phyloP scores from a whole-genome alignment of 2,888 invertebrate genomes.

The Dioctria linearis region DNA sequence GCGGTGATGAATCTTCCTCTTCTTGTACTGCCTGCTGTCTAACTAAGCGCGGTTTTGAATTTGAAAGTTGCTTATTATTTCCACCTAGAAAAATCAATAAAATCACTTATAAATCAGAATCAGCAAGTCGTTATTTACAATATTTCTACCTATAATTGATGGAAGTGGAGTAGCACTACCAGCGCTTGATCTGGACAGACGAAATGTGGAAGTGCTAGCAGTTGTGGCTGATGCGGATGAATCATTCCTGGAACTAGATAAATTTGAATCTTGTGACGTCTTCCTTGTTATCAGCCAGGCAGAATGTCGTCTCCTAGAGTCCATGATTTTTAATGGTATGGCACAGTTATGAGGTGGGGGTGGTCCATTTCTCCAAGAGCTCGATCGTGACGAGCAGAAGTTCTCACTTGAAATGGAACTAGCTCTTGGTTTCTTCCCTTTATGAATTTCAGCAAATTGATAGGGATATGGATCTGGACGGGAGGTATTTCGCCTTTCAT shows the following conservation, averaged over 20 bases:
- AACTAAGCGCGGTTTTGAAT: conserved; percentile 81
- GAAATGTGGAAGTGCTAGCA: conserved; percentile 91
- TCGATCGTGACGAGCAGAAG: conserved; percentile 89
- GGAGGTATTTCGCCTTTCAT: conserved; percentile 70
- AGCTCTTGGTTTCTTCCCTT: conserved; percentile 81
- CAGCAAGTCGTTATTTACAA: neutral
- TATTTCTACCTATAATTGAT: conserved; percentile 67
- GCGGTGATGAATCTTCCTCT: conserved; percentile 76
- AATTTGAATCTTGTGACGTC: conserved; percentile 92
- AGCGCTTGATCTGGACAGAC: conserved; percentile 87
- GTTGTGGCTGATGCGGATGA: conserved; percentile 93
- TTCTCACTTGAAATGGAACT: conserved; percentile 92
- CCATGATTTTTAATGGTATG: conserved; percentile 81
- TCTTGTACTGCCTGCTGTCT: conserved; percentile 86
- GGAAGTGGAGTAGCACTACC: conserved; percentile 73
- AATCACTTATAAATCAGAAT: neutral
- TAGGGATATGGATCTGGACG: conserved; percentile 81
- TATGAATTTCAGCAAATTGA: conserved; percentile 82
- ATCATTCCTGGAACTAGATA: conserved; percentile 92
- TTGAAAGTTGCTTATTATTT: conserved; percentile 64
- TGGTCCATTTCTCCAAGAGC: conserved; percentile 86
- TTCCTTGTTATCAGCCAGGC: conserved; percentile 94
- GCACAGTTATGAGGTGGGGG: conserved; percentile 79
- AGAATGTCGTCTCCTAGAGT: conserved; percentile 85
- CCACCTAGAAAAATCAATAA: conserved; percentile 64